Evolutionary conservation across 2,113 vertebrate species (phyloP), one percentile per base, ranked within the genome.

Genomic region (Ranitomeya imitator): DNA sequence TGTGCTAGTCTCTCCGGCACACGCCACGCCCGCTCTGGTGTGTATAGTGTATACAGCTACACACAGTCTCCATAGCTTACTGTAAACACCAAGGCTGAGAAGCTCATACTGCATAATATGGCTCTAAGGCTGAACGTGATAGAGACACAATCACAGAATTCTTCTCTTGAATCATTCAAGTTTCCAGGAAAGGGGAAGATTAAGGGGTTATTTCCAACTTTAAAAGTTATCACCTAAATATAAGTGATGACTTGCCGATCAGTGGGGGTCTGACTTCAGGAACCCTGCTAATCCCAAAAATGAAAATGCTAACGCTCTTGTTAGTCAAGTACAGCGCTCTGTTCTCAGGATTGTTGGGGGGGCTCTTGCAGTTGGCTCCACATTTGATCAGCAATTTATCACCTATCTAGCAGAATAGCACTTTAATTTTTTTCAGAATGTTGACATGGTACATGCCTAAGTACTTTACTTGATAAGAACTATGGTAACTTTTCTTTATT

Each of bases 31-130:
- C 51, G 88, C n/a, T 21, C 23, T 7, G 3, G 18, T 52, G 71
- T 90, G 85, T 86, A 73, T 76, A 86, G 77, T 91, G 61, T 89
- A 89, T 69, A 90, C 90, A 90, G 45, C 63, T 26, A 85, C 85
- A 73, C 65, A 81, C 89, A 63, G 65, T 45, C 59, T 78, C 7
- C 6, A 37, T 59, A 84, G 79, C 89, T 91, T 91, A 85, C 74
- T 86, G 89, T 91, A 90, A 91, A 89, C 79, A 88, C 4, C 18
- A 10, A 57, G 69, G 23, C 65, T 6, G 19, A 45, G n/a, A 63
- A 63, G 16, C 45, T 54, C 51, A 37, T 16, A 69, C 65, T 67
- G 79, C 59, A 71, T 26, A 88, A 83, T n/a, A 14, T 0, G 8
- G 37, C 26, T 2, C 15, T 57, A 6, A 71, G 67, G 67, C 14